A percentile compares a stretch with the other conserved stretches of the same genome.
These are phyloP conservation scores for Sinotaia quadrata DNA, from an alignment of 2,888 invertebrate genomes.

Conservation along the genomic window DNA sequence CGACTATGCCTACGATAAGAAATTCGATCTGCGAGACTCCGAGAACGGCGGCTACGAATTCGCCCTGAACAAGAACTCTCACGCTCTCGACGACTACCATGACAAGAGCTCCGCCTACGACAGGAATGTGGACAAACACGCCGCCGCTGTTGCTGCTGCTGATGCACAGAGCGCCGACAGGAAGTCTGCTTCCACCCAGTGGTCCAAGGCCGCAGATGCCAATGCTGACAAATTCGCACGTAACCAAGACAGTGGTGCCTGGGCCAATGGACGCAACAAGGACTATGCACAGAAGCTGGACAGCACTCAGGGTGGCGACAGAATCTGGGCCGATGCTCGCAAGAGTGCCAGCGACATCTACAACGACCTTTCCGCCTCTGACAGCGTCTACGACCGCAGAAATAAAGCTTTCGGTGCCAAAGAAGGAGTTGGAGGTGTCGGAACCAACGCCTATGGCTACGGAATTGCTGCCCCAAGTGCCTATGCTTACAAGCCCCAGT, in stretches of 20 bases:
- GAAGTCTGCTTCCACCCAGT: constrained; percentile 17
- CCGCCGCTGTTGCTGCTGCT: constrained; percentile 28
- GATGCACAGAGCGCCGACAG: constrained; percentile 27
- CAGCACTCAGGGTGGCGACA: constrained; percentile 23
- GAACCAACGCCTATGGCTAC: not conserved
- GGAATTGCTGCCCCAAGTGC: not conserved
- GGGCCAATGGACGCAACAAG: constrained; percentile 28
- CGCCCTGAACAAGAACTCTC: constrained; percentile 19
- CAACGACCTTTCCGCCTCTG: constrained; percentile 25
- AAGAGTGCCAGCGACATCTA: constrained; percentile 27
- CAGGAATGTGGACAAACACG: constrained; percentile 26
- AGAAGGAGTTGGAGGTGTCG: not conserved
- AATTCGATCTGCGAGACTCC: constrained; percentile 29
- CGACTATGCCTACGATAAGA: constrained; percentile 37
- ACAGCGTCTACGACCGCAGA: constrained; percentile 28
- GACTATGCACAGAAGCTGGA: constrained; percentile 30
- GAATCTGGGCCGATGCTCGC: constrained; percentile 27
- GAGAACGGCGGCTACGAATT: constrained; percentile 35
- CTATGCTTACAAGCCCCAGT: not conserved
- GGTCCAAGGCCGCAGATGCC: constrained; percentile 20
- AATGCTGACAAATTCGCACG: constrained; percentile 26
- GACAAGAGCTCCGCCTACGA: constrained; percentile 27
- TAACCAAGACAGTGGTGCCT: constrained; percentile 16
- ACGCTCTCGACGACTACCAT: constrained; percentile 32
- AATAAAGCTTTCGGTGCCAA: constrained; percentile 12